A percentile compares a stretch with the other conserved stretches of the same genome.
Evolutionary conservation across 2,888 invertebrate species (phyloP).

Genomic region (Dusona sp.): DNA sequence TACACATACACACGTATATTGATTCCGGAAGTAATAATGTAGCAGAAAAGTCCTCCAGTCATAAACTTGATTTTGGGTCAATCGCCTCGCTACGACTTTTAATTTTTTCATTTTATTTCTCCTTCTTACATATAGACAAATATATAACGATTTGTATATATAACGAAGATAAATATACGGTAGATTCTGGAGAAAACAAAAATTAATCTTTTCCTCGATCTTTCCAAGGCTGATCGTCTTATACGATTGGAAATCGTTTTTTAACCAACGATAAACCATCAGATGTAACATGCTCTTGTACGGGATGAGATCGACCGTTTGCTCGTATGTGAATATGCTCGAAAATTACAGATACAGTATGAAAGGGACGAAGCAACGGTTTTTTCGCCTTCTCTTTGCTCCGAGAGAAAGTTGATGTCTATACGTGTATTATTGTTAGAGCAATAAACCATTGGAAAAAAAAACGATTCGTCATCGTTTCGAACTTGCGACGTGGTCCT

Average conservation of each 20-base stretch:
- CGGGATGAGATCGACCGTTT: background rate
- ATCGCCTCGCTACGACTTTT: slow-evolving; percentile 36
- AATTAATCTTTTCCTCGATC: background rate
- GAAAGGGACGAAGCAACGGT: slow-evolving; percentile 11
- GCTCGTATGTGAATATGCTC: background rate
- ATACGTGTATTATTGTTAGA: slow-evolving; percentile 19
- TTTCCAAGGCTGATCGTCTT: background rate
- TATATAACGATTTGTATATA: background rate
- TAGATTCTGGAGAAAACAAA: background rate
- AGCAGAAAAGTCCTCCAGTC: background rate
- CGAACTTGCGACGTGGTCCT: slow-evolving; percentile 30
- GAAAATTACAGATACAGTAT: slow-evolving; percentile 34
- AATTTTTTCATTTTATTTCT: background rate
- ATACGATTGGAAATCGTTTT: background rate
- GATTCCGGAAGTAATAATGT: background rate
- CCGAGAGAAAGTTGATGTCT: slow-evolving; percentile 54
- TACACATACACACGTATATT: background rate
- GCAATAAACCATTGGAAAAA: slow-evolving; percentile 7
- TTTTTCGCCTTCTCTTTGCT: slow-evolving; percentile 40
- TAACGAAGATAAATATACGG: background rate
- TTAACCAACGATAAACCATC: background rate
- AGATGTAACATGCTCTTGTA: background rate
- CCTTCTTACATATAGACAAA: background rate
- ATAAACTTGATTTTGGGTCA: slow-evolving; percentile 56
- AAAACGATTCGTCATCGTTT: slow-evolving; percentile 18